Base-by-base conservation (phyloP, 2,888 invertebrate genomes). In the Diarsia brunnea region DNA sequence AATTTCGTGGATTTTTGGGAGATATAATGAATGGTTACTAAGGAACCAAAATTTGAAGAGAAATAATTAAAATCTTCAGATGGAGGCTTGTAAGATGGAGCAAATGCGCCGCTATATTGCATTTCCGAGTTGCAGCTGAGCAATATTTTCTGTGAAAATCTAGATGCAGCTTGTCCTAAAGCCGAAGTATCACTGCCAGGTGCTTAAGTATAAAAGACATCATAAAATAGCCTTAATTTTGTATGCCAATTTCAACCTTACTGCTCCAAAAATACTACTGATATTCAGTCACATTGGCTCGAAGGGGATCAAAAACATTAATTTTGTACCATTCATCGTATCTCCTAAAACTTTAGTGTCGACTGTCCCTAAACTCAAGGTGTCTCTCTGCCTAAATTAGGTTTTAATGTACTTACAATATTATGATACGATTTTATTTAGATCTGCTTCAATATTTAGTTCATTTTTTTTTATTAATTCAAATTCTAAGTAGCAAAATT, bases 391-490 rank as follows among this genome's bases (percentile, higher is more conserved):
- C 53, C 63, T 84, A 85, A 64, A 68, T 78, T 78, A 86, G 73
- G 72, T 83, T 76, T 79, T 81, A n/a, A 86, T 79, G 87, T 87
- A 87, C 87, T 87, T 87, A 87, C 85, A 83, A 78, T 76, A 75
- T 69, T 81, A 79, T 76, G 61, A 69, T 70, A 75, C 70, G 70
- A 69, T 78, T 82, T 75, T 84, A 73, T 87, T 77, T 76, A 82
- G 87, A 87, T 87, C 87, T 87, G 87, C 78, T 70, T 69, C 61
- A 60, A 19, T 49, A 47, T 77, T 71, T 45, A 14, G 43, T 68
- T 64, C 0, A 16, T 58, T 38, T 75, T 24, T 45, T 73, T 73
- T 47, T 65, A 58, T 24, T 69, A 21, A 68, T 58, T 53, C 16
- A 63, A 71, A 67, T n/a, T n/a, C n/a, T n/a, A n/a, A n/a, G n/a